Evolutionary conservation across 2,797 vertebrate species (phyloP), one percentile per base, ranked within the genome.

Genomic region (Anguilla anguilla): DNA sequence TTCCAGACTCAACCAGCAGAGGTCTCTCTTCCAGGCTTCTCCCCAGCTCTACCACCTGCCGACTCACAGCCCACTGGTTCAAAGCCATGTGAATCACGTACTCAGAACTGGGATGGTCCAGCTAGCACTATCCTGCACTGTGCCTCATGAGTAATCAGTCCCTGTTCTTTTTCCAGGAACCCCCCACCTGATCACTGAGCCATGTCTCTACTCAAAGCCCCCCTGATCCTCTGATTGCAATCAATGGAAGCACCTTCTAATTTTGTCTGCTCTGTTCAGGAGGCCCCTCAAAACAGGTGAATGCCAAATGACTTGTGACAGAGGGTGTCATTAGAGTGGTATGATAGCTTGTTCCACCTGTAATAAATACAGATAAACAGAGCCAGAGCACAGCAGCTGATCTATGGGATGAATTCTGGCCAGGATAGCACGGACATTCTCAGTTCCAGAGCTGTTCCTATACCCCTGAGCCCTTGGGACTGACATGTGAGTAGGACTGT

Each of bases 191-290:
- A 67, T 67, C 46, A 61, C 88, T 77, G 59, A 84, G 85, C 67
- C 85, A 83, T 87, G 88, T 89, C 89, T 88, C 67, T 53, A 90
- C 87, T 91, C 74, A 86, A 49, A 90, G 84, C 89, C 82, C 87
- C 86, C 57, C 55, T 19, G 92, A 94, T 94, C 87, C 85, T 55
- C 55, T 19, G 92, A 94, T 94, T 93, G 93, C 92, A 94, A 94
- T 94, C 93, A 94, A 90, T 92, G 90, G 89, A 88, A 92, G 84
- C 85, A 84, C 87, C 87, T 90, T 89, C 89, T 89, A 91, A 91
- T 89, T 91, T 89, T 89, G 85, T 89, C 90, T 72, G 89, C 90
- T 89, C 90, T 64, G 86, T 90, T 92, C 92, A 81, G 81, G 81
- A 79, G n/a, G 64, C 88, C 88, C 84, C 59, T 87, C 83, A 87